Evolutionary conservation across 2,113 vertebrate genomes (phyloP), one percentile per base, ranked within the genome.

Genomic region (Danionella cerebrum): DNA sequence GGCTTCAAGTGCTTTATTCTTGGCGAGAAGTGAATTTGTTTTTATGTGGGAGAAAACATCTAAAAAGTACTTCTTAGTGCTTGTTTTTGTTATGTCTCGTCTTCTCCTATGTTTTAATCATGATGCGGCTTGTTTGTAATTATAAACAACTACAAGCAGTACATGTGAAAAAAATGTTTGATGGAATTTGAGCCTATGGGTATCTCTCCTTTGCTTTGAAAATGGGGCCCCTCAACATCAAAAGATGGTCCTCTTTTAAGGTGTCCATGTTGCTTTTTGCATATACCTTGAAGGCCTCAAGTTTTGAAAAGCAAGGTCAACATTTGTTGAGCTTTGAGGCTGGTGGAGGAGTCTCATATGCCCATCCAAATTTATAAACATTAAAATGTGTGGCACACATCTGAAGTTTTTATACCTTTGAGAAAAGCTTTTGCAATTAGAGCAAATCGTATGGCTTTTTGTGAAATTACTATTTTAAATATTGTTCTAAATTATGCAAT

Each of bases 171-270:
- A 88, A 89, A 89, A 57, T 74, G 69, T 78, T 81, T 84, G 75
- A 83, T 82, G 79, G 79, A 80, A 86, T 86, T 85, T 81, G 83
- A 81, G 84, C 85, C 86, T 85, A 84, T 87, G 86, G 87, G 85
- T 85, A 86, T 86, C 80, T 71, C 78, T 78, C 72, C 68, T 77
- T 72, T 79, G 78, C 79, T 84, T 84, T 87, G 81, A 89, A 87
- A 86, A 82, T 73, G 71, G 75, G 64, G 74, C 31, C 70, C 59
- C 82, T 73, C 71, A 80, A 85, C 80, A 78, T 88, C 87, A 89
- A 90, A 89, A 77, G 77, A 66, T 48, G 71, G 52, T 76, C 64
- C 59, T 79, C 65, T 60, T 87, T 79, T 81, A 76, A 85, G 81
- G 77, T 75, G 80, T 80, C 80, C 74, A 65, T 67, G 67, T 64